phyloP scores from a whole-genome alignment of 2,888 invertebrate genomes.

The Pristionchus fissidentatus region DNA sequence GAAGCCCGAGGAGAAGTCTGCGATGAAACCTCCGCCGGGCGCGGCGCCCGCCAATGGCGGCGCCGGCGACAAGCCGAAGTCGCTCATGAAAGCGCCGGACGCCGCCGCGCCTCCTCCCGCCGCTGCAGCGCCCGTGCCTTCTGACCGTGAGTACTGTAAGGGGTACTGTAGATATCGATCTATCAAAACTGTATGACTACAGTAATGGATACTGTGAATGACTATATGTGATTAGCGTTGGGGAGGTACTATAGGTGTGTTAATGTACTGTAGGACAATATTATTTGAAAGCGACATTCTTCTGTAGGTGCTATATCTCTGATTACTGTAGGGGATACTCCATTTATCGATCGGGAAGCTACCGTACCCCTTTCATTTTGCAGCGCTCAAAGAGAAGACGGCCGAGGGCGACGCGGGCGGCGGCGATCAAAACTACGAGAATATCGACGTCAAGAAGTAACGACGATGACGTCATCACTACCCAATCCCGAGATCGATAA shows the following conservation, averaged over 20 bases:
- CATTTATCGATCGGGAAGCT: too few relatives aligned
- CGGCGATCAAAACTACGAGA: slow-evolving; percentile 28
- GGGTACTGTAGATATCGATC: neutral
- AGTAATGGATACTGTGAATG: neutral
- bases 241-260: neutral
- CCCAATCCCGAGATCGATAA: slow-evolving; percentile 1
- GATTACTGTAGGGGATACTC: too few relatives aligned
- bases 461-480: neutral
- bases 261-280: neutral
- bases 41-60: slow-evolving; percentile 2
- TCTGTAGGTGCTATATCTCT: too few relatives aligned
- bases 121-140: neutral
- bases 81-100: neutral
- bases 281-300: too few relatives aligned
- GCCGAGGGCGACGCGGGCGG: neutral
- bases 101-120: neutral
- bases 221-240: too few relatives aligned
- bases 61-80: neutral
- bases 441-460: slow-evolving; percentile 19
- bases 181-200: too few relatives aligned
- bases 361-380: too few relatives aligned
- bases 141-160: neutral
- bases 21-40: neutral
- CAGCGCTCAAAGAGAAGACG: neutral
- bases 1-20: slow-evolving; percentile 13